phyloP scores from a whole-genome alignment of 2,888 invertebrate genomes.

The Zaprionus bogoriensis region DNA sequence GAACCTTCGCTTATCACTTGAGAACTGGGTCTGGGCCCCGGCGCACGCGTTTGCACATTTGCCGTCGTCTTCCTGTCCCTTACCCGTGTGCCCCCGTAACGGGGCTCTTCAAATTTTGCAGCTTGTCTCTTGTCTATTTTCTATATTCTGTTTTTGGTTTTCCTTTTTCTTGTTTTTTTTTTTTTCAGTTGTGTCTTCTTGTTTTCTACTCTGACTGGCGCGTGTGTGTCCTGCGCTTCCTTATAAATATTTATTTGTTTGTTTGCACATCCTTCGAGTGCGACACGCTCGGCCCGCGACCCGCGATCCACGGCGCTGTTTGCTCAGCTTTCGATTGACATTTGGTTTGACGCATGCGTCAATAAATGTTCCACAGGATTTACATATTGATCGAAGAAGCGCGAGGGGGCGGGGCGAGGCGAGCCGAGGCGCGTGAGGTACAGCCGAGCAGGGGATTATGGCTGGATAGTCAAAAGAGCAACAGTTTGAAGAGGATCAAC shows the following conservation, averaged over 20 bases:
- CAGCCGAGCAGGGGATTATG: too few relatives aligned
- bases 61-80: conserved; percentile 56
- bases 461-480: too few relatives aligned
- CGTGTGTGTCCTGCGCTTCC: conserved; percentile 62
- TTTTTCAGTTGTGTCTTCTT: conserved; percentile 7
- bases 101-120: conserved; percentile 56
- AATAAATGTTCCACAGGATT: conserved; percentile 24
- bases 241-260: conserved; percentile 61
- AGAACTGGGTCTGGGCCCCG: conserved; percentile 21
- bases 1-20: conserved; percentile 51
- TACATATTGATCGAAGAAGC: conserved; percentile 43
- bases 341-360: conserved; percentile 42
- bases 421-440: not conserved
- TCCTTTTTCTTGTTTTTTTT: not conserved
- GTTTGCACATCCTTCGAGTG: conserved; percentile 44
- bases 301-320: conserved; percentile 34
- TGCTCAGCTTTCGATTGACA: conserved; percentile 70
- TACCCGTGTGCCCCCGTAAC: conserved; percentile 26
- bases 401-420: not conserved
- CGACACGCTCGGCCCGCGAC: not conserved
- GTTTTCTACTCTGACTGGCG: conserved; percentile 39
- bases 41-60: conserved; percentile 73
- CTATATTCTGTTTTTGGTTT: not conserved
- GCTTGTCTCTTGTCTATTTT: conserved; percentile 53
- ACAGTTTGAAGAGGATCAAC: too few relatives aligned